A percentile compares a stretch with the other conserved stretches of the same genome.
These are phyloP conservation scores for Phyllostomus hastatus DNA, from an alignment of 2,113 vertebrate species.

Conservation along the genomic window DNA sequence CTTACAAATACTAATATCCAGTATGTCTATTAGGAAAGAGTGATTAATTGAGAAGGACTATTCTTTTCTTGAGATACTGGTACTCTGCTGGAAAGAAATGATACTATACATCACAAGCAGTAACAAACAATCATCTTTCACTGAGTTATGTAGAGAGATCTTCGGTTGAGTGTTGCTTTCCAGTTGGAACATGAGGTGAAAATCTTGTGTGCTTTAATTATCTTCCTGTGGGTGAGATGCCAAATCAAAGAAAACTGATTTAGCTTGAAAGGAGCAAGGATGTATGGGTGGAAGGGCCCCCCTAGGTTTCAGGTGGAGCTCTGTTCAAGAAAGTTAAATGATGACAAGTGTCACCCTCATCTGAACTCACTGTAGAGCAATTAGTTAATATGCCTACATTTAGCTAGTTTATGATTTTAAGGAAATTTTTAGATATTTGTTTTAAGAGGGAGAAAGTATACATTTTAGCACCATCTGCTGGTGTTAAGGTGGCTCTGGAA, in stretches of 20 bases:
- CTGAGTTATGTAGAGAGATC: constrained; percentile 51
- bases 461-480: constrained; percentile 95
- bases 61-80: not conserved
- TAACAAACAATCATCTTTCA: constrained; percentile 58
- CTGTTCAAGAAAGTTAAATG: constrained; percentile 72
- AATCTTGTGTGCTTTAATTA: constrained; percentile 64
- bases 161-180: constrained; percentile 66
- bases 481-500: constrained; percentile 79
- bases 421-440: constrained; percentile 84
- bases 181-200: not conserved
- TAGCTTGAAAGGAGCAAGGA: constrained; percentile 62
- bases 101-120: not conserved
- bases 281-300: not conserved
- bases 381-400: constrained; percentile 88
- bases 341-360: constrained; percentile 80
- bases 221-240: constrained; percentile 63
- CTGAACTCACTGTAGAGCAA: constrained; percentile 86
- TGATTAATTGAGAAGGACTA: not conserved
- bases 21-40: not conserved
- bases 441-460: constrained; percentile 76
- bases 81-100: not conserved
- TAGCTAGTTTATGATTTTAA: constrained; percentile 90
- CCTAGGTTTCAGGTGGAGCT: constrained; percentile 57
- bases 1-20: not conserved
- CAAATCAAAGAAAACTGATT: constrained; percentile 73